phyloP scores from a whole-genome alignment of 2,888 invertebrate genomes.

The Salticus scenicus region DNA sequence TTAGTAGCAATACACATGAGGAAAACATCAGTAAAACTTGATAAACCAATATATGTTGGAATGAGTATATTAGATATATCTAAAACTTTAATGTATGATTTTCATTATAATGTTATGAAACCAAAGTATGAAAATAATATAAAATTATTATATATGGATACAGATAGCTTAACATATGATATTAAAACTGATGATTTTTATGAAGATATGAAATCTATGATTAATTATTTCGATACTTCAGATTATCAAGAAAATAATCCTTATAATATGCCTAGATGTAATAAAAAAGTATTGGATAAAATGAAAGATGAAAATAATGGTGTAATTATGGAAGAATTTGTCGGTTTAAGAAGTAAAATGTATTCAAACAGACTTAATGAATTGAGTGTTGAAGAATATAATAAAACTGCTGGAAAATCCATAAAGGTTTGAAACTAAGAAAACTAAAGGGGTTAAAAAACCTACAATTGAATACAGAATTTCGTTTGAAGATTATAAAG shows the following conservation, averaged over 20 bases:
- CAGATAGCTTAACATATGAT: conserved; percentile 73
- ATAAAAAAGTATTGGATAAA: conserved; percentile 55
- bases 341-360: conserved; percentile 25
- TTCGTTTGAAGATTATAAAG: not conserved
- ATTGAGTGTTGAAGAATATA: not conserved
- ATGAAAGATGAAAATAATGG: conserved; percentile 74
- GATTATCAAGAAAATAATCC: conserved; percentile 16
- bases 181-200: conserved; percentile 63
- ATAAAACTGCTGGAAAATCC: not conserved
- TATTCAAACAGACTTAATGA: not conserved
- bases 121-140: conserved; percentile 70
- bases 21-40: conserved; percentile 64
- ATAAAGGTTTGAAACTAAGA: not conserved
- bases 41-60: conserved; percentile 73
- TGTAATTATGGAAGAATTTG: conserved; percentile 72
- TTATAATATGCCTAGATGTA: not conserved
- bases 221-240: conserved; percentile 70
- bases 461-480: not conserved
- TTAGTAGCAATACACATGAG: conserved; percentile 37
- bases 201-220: conserved; percentile 32
- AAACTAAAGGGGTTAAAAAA: conserved; percentile 1
- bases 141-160: conserved; percentile 73
- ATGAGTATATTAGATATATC: conserved; percentile 73
- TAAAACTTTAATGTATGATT: conserved; percentile 73
- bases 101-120: conserved; percentile 70